phyloP scores from a whole-genome alignment of 1,140 invertebrate genomes.

The Hylyphantes graminicola region DNA sequence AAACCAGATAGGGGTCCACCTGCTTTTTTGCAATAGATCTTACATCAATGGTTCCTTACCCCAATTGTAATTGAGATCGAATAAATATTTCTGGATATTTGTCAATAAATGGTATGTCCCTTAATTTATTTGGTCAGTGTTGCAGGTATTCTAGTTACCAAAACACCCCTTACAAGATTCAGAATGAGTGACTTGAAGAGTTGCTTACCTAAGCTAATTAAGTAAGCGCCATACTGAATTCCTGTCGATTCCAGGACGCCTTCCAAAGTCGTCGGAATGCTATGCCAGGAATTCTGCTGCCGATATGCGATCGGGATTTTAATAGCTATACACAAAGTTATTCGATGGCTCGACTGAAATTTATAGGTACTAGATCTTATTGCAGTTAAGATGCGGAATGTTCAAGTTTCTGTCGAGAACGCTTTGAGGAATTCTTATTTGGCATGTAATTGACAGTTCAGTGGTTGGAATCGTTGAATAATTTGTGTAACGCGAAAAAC shows the following conservation, averaged over 20 bases:
- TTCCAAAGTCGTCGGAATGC: constrained; percentile 7
- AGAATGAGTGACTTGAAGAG: constrained; percentile 24
- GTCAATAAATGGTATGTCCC: too few relatives aligned
- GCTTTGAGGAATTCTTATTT: constrained; percentile 42
- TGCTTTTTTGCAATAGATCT: too few relatives aligned
- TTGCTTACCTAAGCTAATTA: constrained; percentile 32
- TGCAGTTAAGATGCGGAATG: constrained; percentile 20
- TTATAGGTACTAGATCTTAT: constrained; percentile 36
- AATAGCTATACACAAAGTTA: constrained; percentile 28
- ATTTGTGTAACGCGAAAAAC: constrained; percentile 4
- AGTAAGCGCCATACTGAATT: constrained; percentile 14
- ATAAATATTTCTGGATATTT: too few relatives aligned
- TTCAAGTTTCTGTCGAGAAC: constrained; percentile 26
- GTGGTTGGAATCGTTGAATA: background rate
- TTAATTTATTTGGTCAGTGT: too few relatives aligned
- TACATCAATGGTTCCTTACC: too few relatives aligned
- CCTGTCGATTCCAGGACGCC: constrained; percentile 19
- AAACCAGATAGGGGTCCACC: too few relatives aligned
- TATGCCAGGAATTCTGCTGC: constrained; percentile 11
- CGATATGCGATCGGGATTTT: constrained; percentile 30
- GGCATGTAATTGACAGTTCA: constrained; percentile 22
- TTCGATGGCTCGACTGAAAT: constrained; percentile 11
- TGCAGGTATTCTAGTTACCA: too few relatives aligned
- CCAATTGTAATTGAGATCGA: too few relatives aligned
- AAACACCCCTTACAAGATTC: background rate